phyloP scores from a whole-genome alignment of 2,888 invertebrate genomes.

The Julus scanicus region DNA sequence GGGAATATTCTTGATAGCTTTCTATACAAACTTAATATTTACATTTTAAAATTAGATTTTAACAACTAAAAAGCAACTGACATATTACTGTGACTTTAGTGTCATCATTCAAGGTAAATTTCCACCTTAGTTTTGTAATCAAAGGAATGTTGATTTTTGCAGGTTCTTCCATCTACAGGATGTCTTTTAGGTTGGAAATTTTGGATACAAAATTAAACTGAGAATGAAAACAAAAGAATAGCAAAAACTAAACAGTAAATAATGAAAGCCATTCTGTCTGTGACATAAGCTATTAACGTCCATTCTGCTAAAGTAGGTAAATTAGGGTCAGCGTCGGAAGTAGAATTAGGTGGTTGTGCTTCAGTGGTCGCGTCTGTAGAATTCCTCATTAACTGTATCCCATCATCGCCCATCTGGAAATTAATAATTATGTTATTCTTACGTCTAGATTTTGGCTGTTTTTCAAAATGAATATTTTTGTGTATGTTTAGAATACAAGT shows the following conservation, averaged over 20 bases:
- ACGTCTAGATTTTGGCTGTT: background rate
- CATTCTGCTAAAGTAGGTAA: background rate
- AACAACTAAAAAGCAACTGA: too few species aligned
- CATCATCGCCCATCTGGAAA: slow-evolving; percentile 23
- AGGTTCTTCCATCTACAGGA: too few species aligned
- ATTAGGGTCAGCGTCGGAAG: background rate
- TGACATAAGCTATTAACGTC: background rate
- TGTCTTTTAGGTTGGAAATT: too few species aligned
- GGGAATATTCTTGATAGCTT: too few species aligned
- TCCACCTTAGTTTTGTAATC: background rate
- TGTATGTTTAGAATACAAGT: too few species aligned
- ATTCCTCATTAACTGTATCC: background rate
- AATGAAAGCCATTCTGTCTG: background rate
- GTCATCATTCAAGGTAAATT: background rate
- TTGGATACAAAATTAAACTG: background rate
- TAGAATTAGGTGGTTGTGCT: slow-evolving; percentile 6
- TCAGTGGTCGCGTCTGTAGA: background rate
- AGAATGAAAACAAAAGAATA: background rate
- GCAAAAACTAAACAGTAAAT: background rate
- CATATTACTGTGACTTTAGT: too few species aligned
- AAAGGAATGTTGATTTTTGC: background rate
- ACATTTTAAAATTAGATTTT: too few species aligned
- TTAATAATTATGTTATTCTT: background rate
- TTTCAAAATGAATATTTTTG: background rate
- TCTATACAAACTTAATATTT: too few species aligned